These are phyloP conservation scores for Penaeus chinensis DNA, from an alignment of 1,140 invertebrate genomes.

Conservation along the genomic window DNA sequence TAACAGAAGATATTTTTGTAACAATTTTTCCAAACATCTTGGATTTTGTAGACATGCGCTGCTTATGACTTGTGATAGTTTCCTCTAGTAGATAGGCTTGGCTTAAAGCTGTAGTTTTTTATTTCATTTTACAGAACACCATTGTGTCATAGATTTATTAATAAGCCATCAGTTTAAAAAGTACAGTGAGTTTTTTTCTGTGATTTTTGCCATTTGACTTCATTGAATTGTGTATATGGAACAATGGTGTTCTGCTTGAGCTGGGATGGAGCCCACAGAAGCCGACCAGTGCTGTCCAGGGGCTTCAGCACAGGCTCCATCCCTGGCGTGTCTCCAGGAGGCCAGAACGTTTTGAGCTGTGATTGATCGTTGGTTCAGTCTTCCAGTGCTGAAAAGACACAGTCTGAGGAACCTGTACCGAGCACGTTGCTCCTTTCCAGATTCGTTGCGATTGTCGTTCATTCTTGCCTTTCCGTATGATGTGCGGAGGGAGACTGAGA, in stretches of 20 bases:
- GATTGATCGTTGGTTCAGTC: conserved; percentile 52
- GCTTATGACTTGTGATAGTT: conserved; percentile 47
- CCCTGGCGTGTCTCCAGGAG: conserved; percentile 28
- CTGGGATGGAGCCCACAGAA: conserved; percentile 18
- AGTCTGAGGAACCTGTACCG: conserved; percentile 27
- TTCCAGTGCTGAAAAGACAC: conserved; percentile 38
- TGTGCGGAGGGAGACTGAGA: too few species aligned
- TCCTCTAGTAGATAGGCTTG: conserved; percentile 47
- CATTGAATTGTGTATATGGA: conserved; percentile 16
- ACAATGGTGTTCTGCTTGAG: conserved; percentile 38
- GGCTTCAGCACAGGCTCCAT: not conserved
- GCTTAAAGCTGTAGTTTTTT: conserved; percentile 38
- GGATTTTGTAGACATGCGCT: conserved; percentile 41
- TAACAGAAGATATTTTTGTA: conserved; percentile 48
- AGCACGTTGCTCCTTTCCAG: not conserved
- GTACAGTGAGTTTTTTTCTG: conserved; percentile 36
- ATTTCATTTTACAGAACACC: conserved; percentile 40
- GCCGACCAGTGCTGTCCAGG: not conserved
- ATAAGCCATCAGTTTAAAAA: not conserved
- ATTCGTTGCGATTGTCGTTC: too few species aligned
- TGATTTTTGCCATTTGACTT: conserved; percentile 22
- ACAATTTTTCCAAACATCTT: conserved; percentile 47
- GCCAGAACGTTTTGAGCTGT: conserved; percentile 37
- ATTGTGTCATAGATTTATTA: conserved; percentile 30
- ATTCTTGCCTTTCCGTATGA: too few species aligned